These are phyloP conservation scores for Eurystomus gularis DNA, from an alignment of 2,113 vertebrate species.

Conservation along the genomic window DNA sequence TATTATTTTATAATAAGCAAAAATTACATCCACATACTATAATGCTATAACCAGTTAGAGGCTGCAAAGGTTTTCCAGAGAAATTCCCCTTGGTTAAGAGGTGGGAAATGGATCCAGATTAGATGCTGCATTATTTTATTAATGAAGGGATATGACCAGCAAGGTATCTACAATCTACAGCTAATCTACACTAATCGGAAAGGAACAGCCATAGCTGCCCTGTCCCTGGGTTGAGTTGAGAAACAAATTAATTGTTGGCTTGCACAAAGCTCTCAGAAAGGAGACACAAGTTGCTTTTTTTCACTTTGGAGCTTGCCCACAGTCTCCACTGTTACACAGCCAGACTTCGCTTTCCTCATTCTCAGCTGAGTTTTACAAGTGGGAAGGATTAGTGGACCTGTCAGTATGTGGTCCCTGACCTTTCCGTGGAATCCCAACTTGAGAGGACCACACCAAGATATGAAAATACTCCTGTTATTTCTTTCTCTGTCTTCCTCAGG, in stretches of 20 bases:
- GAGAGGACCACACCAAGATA: neutral
- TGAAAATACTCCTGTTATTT: neutral
- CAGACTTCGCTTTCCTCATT: neutral
- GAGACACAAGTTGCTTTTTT: neutral
- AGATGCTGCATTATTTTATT: neutral
- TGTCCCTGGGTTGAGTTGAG: neutral
- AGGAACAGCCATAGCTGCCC: neutral
- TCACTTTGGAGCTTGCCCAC: neutral
- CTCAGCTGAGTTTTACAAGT: neutral
- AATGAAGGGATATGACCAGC: neutral
- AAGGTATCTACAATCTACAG: neutral
- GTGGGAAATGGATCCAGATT: neutral
- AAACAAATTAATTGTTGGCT: neutral
- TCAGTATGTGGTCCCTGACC: neutral
- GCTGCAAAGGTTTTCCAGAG: neutral
- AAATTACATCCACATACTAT: neutral
- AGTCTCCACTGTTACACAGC: neutral
- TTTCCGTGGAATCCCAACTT: neutral
- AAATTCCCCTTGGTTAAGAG: neutral
- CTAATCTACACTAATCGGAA: neutral
- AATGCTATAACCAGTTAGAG: neutral
- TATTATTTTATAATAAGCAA: neutral
- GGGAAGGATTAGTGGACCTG: neutral
- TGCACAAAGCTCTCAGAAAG: neutral
- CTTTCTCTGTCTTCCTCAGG: neutral